Evolutionary conservation across 1,140 invertebrate genomes (phyloP), one percentile per base, ranked within the genome.

Genomic region (Vanessa tameamea): DNA sequence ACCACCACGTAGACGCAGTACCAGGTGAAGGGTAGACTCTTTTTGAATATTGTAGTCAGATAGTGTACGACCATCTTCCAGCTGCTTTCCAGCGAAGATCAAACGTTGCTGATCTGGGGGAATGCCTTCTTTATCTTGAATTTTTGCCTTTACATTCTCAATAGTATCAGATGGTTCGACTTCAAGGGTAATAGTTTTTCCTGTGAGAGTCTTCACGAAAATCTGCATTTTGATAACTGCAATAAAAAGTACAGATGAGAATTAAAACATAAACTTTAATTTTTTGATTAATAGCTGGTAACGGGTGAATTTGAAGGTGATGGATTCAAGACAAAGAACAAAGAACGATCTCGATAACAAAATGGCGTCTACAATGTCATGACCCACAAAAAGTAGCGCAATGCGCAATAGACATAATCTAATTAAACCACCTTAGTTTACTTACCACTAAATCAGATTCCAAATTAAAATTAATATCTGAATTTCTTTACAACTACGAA

Each of bases 181-280:
- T 37, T 37, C 31, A 5, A 37, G 31, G 4, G 31, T 37, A 7
- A 37, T 37, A 37, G 31, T 37, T 37, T 37, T 37, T 4, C 31
- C 31, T 0, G 31, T 37, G 37, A 43, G 37, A 11, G 37, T 43
- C 76, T 95, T 93, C 0, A 94, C 94, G 68, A 96, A 88, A 67
- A 87, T 87, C 77, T 87, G 86, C 85, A 89, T 89, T 63, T 74
- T 76, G 55, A 68, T 67, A 70, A 77, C 78, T 79, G 78, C 47
- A 78, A 80, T 64, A 80, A 15, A 31, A 76, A 70, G 23, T 47
- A 26, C 12, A 48, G 47, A 15, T 68, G 47, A 63, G 26, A 50
- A 69, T 48, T 72, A 69, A 61, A 50, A 64, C 37, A 48, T 31
- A 31, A 31, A 31, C 26, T 47, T 63, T 69, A 37, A 59, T 65